These are phyloP conservation scores for Varanus komodoensis DNA, from an alignment of 2,113 vertebrate species.

Conservation along the genomic window DNA sequence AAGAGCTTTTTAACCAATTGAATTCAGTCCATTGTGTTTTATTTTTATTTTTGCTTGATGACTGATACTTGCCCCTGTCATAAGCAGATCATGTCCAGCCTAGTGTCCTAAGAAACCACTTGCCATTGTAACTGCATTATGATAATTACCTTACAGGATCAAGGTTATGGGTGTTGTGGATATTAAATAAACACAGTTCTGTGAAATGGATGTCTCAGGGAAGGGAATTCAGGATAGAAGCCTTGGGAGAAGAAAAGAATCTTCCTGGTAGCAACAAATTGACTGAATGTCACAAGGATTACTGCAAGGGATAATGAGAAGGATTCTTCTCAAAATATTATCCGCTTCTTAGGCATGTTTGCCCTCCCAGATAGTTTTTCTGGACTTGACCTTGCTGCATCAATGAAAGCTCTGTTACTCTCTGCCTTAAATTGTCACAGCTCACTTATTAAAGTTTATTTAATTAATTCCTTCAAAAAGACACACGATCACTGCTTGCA, in stretches of 20 bases:
- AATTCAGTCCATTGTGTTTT: constrained; percentile 24
- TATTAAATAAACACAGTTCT: background rate
- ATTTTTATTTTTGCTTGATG: constrained; percentile 46
- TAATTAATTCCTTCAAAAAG: background rate
- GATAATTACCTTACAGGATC: background rate
- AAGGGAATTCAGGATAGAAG: background rate
- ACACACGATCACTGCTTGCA: background rate
- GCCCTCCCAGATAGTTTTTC: background rate
- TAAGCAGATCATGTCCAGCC: background rate
- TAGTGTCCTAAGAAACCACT: background rate
- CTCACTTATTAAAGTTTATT: background rate
- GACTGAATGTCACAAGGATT: no score
- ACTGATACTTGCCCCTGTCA: background rate
- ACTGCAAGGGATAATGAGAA: background rate
- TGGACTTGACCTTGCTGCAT: background rate
- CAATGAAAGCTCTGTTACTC: background rate
- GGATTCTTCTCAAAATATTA: no score
- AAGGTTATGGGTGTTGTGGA: background rate
- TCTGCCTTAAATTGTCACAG: background rate
- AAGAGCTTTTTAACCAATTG: background rate
- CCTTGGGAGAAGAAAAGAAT: background rate
- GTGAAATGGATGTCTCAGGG: background rate
- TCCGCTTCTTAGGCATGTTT: no score
- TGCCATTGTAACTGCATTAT: background rate
- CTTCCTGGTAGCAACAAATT: no score